These are phyloP conservation scores for Netelia inedita DNA, from an alignment of 2,888 invertebrate species.

Conservation along the genomic window DNA sequence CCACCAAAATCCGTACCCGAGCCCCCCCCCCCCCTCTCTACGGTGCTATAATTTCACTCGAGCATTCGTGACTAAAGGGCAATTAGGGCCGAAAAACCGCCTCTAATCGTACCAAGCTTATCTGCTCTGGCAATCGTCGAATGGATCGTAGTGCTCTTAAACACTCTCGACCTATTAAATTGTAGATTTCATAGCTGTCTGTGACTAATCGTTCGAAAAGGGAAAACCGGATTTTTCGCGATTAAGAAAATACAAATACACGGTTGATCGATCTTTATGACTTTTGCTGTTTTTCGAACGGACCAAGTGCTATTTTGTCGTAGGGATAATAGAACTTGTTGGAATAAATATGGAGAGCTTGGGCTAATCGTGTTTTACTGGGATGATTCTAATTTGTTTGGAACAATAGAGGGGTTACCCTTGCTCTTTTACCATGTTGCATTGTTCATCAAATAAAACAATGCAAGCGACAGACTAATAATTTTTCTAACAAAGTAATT, in stretches of 20 bases:
- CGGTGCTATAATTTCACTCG: conserved; percentile 76
- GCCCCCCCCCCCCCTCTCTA: conserved; percentile 63
- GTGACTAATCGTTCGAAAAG: conserved; percentile 26
- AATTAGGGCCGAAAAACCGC: conserved; percentile 75
- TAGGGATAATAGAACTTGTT: neutral
- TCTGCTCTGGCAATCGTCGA: conserved; percentile 48
- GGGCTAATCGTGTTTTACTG: neutral
- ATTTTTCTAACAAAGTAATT: no score
- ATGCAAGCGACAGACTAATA: neutral
- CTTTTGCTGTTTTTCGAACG: neutral
- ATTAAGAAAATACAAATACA: conserved; percentile 1
- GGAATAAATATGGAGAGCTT: neutral
- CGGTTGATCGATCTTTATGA: neutral
- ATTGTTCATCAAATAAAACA: neutral
- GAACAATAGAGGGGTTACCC: neutral
- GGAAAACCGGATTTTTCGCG: neutral
- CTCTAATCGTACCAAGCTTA: conserved; percentile 63
- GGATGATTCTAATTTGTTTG: neutral
- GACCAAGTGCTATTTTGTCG: neutral
- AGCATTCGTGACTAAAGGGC: conserved; percentile 77
- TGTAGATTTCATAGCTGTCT: conserved; percentile 18
- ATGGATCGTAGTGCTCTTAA: conserved; percentile 21
- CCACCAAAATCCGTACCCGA: conserved; percentile 45
- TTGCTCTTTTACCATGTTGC: neutral
- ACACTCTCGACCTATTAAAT: conserved; percentile 19